phyloP scores from a whole-genome alignment of 2,113 vertebrate species.

The Thryonomys swinderianus region DNA sequence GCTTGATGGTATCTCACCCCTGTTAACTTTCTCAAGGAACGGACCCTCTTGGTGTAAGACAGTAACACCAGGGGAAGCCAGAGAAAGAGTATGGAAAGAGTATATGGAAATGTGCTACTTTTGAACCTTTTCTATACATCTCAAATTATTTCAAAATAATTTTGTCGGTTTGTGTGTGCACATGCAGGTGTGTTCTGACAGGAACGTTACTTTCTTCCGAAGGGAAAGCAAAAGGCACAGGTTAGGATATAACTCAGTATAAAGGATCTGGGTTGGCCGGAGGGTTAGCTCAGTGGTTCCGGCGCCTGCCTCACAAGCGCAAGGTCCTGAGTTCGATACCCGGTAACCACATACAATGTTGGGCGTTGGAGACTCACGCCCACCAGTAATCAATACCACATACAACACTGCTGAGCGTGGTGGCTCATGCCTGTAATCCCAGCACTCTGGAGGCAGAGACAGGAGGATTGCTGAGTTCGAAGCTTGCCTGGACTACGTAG shows the following conservation, averaged over 20 bases:
- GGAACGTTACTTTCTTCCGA: neutral
- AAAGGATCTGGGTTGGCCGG: neutral
- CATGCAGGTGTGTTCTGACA: neutral
- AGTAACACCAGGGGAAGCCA: neutral
- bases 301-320: no score
- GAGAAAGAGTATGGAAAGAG: neutral
- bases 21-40: neutral
- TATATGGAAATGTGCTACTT: neutral
- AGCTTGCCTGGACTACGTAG: no score
- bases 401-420: neutral
- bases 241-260: neutral
- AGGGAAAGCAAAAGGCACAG: neutral
- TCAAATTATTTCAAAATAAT: neutral
- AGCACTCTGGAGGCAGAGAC: neutral
- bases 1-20: neutral
- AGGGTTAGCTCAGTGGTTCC: no score
- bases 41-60: no score
- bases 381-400: no score
- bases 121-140: neutral
- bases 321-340: no score
- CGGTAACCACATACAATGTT: no score
- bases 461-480: neutral
- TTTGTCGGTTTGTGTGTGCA: accelerated
- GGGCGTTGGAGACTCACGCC: no score
- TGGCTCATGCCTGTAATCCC: neutral